Evolutionary conservation across 2,113 vertebrate genomes (phyloP).

Genomic region (Pygoscelis antarcticus): DNA sequence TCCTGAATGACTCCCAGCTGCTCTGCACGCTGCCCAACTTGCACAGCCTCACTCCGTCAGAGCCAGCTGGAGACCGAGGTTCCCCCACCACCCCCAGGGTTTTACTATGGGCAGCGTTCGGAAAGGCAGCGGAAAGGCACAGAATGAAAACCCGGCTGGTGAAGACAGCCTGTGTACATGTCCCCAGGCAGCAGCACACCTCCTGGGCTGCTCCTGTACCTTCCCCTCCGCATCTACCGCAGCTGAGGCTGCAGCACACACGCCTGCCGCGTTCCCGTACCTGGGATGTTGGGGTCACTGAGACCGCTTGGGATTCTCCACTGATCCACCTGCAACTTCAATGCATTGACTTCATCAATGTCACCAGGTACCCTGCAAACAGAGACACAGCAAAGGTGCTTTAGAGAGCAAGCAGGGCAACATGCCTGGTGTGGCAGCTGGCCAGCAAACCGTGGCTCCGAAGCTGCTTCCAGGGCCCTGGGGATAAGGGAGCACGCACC

Average conservation of each 20-base stretch:
- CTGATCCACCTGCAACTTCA: constrained; percentile 91
- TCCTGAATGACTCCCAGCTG: neutral
- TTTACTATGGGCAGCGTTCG: neutral
- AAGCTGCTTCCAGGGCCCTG: neutral
- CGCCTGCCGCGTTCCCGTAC: constrained; percentile 21
- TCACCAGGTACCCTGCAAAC: constrained; percentile 86
- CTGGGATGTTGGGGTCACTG: constrained; percentile 88
- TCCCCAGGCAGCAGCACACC: neutral
- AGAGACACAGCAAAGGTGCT: neutral
- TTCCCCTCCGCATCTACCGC: rapidly evolving
- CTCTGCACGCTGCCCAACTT: neutral
- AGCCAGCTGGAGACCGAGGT: neutral
- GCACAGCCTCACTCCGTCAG: neutral
- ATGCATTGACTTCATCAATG: constrained; percentile 90
- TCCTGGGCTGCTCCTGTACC: neutral
- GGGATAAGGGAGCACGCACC: neutral
- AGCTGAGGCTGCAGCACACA: neutral
- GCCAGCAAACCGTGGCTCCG: rapidly evolving
- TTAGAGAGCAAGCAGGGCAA: neutral
- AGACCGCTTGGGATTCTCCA: constrained; percentile 88
- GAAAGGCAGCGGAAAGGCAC: neutral
- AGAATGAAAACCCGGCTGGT: neutral
- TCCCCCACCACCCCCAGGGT: neutral
- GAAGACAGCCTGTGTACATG: rapidly evolving
- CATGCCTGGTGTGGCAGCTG: neutral